Evolutionary conservation across 37 sponge, comb jelly and placozoan genomes (phyloP), one percentile per base, ranked within the genome.

Genomic region (Cladorhizidae sp.): DNA sequence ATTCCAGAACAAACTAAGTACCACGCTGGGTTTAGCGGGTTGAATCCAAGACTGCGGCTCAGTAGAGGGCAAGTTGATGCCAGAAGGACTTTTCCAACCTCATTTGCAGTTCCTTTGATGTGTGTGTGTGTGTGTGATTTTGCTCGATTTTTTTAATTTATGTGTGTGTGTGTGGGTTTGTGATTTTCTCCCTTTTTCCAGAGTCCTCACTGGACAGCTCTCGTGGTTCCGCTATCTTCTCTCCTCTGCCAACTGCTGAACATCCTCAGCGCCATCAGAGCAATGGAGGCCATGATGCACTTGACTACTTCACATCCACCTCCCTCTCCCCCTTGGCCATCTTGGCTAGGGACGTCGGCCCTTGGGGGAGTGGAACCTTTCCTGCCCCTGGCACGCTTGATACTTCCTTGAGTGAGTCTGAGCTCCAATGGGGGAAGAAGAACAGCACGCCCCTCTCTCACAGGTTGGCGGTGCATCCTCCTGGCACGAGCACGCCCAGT

Each of bases 301-400:
- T 45, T 5, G 49, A 45, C 9, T 45, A 9, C 49, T 45, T 9
- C 49, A 45, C 9, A 9, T 45, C 58, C 49, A 15, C 49, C 35
- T 2, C 7, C 51, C 15, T 45, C 49, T 28, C 49, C 36, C 75
- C 37, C 25, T 36, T 80, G 23, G 69, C 80, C 7, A 52, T 80
- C 71, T 33, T 45, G 33, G 80, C 70, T 7, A n/a, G 18, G 22
- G 80, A 80, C 70, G 31, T 70, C 15, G 40, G 36, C 49, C 49
- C 9, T 38, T 25, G 54, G 28, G 80, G 70, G 41, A 80, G 80
- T 40, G n/a, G 18, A 29, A 29, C 23, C 8, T 64, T 78, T 33
- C 64, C 50, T 8, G 51, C 64, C 37, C 22, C 22, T 6, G 22
- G n/a, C 32, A 49, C 8, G 7, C 9, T 9, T 69, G 70, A 69